Evolutionary conservation across 2,888 invertebrate species (phyloP), one percentile per base, ranked within the genome.

Genomic region (Tetropium fuscum): DNA sequence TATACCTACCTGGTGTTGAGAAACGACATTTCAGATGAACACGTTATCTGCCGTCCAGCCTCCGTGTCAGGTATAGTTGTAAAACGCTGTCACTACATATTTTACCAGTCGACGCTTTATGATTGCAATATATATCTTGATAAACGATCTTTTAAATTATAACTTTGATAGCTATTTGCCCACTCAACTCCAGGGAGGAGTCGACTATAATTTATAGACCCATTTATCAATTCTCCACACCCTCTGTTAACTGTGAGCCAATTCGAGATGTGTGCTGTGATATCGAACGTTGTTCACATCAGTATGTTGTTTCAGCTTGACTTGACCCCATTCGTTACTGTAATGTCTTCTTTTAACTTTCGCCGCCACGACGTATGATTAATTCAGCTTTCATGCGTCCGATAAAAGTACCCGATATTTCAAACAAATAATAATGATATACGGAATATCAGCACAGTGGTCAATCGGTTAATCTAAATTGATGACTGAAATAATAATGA

Each of bases 201-300:
- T 76, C 77, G 76, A 69, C 71, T 70, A 75, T 81, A 81, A 82
- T 82, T 82, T 82, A 82, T 81, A 77, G 74, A 72, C 72, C 80
- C 82, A 83, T 83, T 82, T 82, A 82, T 83, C 83, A 82, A 80
- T 75, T 80, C 76, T 81, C 81, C 82, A 82, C 82, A 81, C 82
- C 82, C 82, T 82, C 81, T 80, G 81, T 79, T 81, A 80, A 81
- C 81, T 81, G 81, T 81, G 81, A 83, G 83, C 84, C 84, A 83
- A 84, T 84, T 84, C 82, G 82, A 84, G 84, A 85, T 85, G 84
- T 84, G 83, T 84, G 84, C 83, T 53, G 53, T 60, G 79, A 80
- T 79, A 80, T 74, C 69, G 70, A 74, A 66, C 71, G 71, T 70
- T 70, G 72, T 74, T 73, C 74, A 72, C 73, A 74, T 76, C 76